A percentile compares a stretch with the other conserved stretches of the same genome.
phyloP scores from a whole-genome alignment of 2,797 vertebrate genomes.

The Phoxinus dragarum region DNA sequence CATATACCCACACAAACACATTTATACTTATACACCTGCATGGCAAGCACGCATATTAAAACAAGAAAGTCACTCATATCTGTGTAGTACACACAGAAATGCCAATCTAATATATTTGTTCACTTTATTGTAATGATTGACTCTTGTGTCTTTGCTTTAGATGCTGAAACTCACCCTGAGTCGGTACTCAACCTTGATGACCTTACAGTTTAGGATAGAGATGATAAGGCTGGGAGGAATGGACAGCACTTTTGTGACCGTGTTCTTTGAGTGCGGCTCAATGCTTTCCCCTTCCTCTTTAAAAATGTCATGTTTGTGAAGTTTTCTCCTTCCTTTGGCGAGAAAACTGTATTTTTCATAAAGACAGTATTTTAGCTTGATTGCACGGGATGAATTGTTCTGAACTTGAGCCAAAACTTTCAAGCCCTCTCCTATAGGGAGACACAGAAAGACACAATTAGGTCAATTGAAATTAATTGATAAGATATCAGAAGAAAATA shows the following conservation, averaged over 20 bases:
- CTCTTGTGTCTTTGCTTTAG: neutral
- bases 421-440: constrained; percentile 84
- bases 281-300: constrained; percentile 87
- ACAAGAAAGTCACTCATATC: neutral
- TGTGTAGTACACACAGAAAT: neutral
- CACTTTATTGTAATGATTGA: neutral
- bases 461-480: neutral
- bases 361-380: constrained; percentile 90
- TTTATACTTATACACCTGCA: no score
- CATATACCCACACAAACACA: no score
- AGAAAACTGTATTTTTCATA: constrained; percentile 90
- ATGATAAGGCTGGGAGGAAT: constrained; percentile 80
- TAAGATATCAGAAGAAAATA: neutral
- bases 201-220: constrained; percentile 87
- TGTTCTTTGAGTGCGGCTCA: constrained; percentile 80
- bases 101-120: neutral
- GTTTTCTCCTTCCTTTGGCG: constrained; percentile 82
- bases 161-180: constrained; percentile 81
- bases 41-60: neutral
- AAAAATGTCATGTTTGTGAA: constrained; percentile 83
- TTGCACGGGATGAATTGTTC: constrained; percentile 87
- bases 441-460: neutral
- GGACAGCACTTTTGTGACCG: constrained; percentile 81
- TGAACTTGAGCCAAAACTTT: constrained; percentile 86
- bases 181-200: constrained; percentile 89